Percentiles rank a stretch among this genome's conserved stretches.
Evolutionary conservation across 2,113 vertebrate species (phyloP).

Genomic region (Penelope pileata): DNA sequence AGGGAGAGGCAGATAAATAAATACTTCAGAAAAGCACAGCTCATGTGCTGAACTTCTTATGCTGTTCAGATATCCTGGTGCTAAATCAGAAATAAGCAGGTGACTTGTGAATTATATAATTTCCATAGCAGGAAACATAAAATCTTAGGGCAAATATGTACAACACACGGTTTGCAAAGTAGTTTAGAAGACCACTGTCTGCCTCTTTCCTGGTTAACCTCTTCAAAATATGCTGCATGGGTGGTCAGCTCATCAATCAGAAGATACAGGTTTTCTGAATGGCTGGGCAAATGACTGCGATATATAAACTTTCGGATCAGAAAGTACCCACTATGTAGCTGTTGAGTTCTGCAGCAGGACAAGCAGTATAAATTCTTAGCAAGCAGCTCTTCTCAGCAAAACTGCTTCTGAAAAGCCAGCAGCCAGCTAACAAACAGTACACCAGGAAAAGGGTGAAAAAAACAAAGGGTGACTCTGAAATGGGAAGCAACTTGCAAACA

Average conservation of each 20-base stretch:
- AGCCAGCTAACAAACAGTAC: neutral
- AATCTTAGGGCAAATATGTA: neutral
- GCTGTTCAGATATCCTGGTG: neutral
- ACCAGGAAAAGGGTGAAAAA: neutral
- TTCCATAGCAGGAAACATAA: neutral
- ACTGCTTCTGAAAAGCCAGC: neutral
- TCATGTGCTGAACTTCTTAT: neutral
- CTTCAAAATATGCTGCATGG: neutral
- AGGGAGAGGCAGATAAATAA: neutral
- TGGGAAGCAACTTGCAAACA: neutral
- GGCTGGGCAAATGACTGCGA: neutral
- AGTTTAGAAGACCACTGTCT: neutral
- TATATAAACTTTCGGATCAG: neutral
- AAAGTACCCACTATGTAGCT: neutral
- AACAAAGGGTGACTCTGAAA: neutral
- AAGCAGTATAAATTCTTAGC: neutral
- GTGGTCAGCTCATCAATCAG: fast-evolving
- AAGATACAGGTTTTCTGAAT: neutral
- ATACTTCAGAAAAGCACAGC: neutral
- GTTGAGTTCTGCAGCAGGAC: neutral
- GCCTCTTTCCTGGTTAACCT: neutral
- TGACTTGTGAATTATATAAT: neutral
- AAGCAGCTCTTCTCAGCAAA: neutral
- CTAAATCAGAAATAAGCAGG: neutral
- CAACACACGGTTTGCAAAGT: neutral